Conservation (phyloP, 2,888 invertebrate genomes). For the Nebria brevicollis region DNA sequence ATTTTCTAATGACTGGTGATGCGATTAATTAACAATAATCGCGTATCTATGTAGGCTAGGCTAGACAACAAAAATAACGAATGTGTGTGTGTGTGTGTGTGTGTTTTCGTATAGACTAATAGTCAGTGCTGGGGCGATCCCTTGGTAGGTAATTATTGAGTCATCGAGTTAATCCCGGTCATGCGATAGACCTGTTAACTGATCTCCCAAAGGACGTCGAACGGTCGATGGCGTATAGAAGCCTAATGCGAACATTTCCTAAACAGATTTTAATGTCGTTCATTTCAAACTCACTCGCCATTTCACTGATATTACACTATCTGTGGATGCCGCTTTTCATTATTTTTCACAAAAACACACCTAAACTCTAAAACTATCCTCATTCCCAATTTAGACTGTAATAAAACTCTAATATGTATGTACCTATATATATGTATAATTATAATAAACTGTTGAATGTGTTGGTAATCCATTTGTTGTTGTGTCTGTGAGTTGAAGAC, state of each 20-base stretch:
- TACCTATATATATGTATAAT: no score
- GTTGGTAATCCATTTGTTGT: neutral
- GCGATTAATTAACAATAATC: neutral
- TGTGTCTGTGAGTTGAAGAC: neutral
- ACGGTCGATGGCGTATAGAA: neutral
- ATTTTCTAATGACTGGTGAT: neutral
- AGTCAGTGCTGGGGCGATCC: constrained; percentile 18
- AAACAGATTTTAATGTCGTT: constrained; percentile 67
- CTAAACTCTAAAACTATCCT: no score
- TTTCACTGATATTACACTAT: neutral
- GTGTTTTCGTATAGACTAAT: constrained; percentile 15
- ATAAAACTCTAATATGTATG: no score
- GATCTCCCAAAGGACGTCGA: constrained; percentile 58
- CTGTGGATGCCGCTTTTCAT: neutral
- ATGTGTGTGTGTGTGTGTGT: neutral
- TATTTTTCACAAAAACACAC: no score
- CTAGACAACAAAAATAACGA: neutral
- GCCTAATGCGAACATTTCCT: constrained; percentile 59
- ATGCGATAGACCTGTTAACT: constrained; percentile 64
- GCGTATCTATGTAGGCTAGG: neutral
- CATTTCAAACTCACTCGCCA: constrained; percentile 15
- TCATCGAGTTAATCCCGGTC: constrained; percentile 49
- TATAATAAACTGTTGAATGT: neutral
- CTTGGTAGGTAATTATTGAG: constrained; percentile 45
- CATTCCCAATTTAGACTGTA: no score